Evolutionary conservation across 35 echinoderm and acorn worm species (phyloP).

Genomic region (Eucidaris tribuloides): DNA sequence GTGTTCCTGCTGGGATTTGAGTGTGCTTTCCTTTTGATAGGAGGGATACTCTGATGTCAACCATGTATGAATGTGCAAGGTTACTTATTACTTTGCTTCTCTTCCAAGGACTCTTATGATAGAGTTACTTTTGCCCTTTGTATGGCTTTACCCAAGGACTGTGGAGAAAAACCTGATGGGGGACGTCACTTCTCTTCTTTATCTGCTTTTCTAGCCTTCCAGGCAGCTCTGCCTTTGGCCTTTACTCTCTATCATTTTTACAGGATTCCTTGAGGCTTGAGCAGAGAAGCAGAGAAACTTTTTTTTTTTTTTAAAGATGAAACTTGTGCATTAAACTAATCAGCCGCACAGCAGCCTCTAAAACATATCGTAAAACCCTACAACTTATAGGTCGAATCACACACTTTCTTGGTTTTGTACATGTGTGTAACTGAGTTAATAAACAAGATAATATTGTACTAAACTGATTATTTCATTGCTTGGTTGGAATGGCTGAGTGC

Average conservation of each 20-base stretch:
- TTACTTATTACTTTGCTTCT: background rate
- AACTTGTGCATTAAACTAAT: no score
- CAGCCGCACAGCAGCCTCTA: no score
- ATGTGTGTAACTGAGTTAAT: no score
- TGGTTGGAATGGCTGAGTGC: no score
- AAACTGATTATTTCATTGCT: no score
- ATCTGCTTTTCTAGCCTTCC: background rate
- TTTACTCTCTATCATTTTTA: background rate
- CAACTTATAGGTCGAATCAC: no score
- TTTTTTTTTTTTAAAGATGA: background rate
- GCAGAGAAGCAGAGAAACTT: background rate
- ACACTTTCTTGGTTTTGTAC: no score
- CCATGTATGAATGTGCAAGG: background rate
- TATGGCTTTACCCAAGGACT: constrained; percentile 11
- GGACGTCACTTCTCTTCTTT: background rate
- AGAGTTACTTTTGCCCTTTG: background rate
- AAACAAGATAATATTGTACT: no score
- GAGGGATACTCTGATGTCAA: background rate
- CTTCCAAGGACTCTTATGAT: constrained; percentile 18
- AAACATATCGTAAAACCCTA: no score
- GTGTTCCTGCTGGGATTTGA: background rate
- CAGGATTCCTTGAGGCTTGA: background rate
- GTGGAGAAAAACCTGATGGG: background rate
- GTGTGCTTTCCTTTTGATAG: background rate
- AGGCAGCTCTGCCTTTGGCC: background rate